A percentile compares a stretch with the other conserved stretches of the same genome.
Evolutionary conservation across 2,888 invertebrate genomes (phyloP).

Genomic region (Phyllotreta cruciferae): DNA sequence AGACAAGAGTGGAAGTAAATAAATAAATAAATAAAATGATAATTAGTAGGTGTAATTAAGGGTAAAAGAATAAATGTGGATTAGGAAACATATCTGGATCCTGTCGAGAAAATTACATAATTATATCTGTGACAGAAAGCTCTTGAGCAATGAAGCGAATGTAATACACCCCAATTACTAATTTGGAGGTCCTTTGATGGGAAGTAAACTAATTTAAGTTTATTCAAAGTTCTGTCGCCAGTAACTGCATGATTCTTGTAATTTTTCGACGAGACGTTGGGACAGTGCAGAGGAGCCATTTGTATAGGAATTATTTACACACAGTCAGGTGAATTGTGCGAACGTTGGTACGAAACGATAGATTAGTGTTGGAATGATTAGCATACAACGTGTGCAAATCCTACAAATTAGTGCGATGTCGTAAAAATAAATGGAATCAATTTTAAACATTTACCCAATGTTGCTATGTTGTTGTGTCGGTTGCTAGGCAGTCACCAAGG

Average conservation of each 20-base stretch:
- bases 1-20: too few species aligned
- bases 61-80: constrained; percentile 22
- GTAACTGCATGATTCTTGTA: constrained; percentile 1
- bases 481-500: constrained; percentile 62
- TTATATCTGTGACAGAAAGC: constrained; percentile 35
- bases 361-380: not conserved
- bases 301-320: constrained; percentile 46
- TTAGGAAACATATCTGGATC: constrained; percentile 12
- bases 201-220: constrained; percentile 48
- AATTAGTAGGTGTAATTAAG: not conserved
- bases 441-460: constrained; percentile 57
- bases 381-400: constrained; percentile 11
- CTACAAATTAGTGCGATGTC: constrained; percentile 37
- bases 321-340: not conserved
- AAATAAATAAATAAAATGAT: too few species aligned
- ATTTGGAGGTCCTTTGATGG: constrained; percentile 48
- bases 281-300: constrained; percentile 50
- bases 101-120: constrained; percentile 39
- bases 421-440: constrained; percentile 37
- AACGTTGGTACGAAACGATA: constrained; percentile 1
- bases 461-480: constrained; percentile 63
- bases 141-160: constrained; percentile 40
- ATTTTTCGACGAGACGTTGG: constrained; percentile 32
- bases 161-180: constrained; percentile 46
- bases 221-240: constrained; percentile 35